A percentile compares a stretch with the other conserved stretches of the same genome.
phyloP scores from a whole-genome alignment of 2,113 vertebrate species.

The Athene noctua region DNA sequence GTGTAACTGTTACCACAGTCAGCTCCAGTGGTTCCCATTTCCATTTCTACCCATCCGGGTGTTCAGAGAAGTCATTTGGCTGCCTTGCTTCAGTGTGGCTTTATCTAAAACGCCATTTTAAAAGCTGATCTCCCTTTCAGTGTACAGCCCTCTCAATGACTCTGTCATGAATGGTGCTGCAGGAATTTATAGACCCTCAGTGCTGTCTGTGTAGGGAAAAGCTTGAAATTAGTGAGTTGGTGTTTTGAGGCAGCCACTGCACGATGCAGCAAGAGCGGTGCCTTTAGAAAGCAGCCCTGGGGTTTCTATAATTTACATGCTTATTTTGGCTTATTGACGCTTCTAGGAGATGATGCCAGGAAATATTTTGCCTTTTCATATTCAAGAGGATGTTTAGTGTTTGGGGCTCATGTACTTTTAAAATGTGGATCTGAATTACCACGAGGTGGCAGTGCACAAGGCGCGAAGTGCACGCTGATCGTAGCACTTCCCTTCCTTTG shows the following conservation, averaged over 20 bases:
- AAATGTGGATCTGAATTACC: neutral
- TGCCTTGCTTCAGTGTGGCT: neutral
- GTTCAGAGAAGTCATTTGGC: neutral
- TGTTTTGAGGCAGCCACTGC: neutral
- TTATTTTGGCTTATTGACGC: neutral
- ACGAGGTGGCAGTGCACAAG: conserved; percentile 29
- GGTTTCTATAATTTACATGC: neutral
- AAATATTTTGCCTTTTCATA: neutral
- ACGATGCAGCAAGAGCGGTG: neutral
- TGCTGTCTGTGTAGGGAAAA: neutral
- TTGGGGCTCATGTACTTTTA: neutral
- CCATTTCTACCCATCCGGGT: neutral
- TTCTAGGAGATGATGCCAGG: neutral
- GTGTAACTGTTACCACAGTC: neutral
- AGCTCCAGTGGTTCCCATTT: neutral
- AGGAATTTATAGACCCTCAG: neutral
- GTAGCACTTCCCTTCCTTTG: neutral
- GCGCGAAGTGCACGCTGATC: accelerated
- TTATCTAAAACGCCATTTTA: neutral
- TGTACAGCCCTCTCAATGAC: neutral
- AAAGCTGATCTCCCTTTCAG: neutral
- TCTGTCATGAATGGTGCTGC: neutral
- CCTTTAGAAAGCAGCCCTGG: neutral
- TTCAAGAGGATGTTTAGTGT: neutral
- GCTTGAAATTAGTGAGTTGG: neutral